Conservation (phyloP, 2,113 vertebrate genomes). For the Fregetta grallaria region DNA sequence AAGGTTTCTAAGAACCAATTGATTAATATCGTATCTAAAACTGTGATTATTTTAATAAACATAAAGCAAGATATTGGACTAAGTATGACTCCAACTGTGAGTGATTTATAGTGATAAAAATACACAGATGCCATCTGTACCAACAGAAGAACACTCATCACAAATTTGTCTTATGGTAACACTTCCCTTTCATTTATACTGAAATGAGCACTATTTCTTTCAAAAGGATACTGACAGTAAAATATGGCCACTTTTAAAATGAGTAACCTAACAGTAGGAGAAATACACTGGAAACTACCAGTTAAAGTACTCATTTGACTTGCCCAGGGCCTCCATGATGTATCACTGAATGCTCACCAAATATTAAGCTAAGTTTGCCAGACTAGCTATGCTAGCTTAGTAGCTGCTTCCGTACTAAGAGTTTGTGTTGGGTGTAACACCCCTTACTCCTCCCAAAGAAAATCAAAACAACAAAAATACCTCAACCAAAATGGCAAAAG, state of each 20-base stretch:
- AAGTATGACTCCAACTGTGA: conserved; percentile 57
- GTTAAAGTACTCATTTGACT: neutral
- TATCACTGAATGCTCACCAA: neutral
- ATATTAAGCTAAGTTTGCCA: neutral
- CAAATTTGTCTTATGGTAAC: conserved; percentile 36
- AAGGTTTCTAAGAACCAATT: conserved; percentile 41
- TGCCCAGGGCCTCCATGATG: neutral
- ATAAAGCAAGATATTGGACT: conserved; percentile 51
- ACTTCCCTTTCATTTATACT: conserved; percentile 35
- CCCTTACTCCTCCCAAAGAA: neutral
- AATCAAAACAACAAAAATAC: neutral
- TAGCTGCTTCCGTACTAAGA: neutral
- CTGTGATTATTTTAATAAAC: conserved; percentile 61
- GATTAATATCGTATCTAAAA: conserved; percentile 7
- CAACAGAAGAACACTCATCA: conserved; percentile 56
- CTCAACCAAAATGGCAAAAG: neutral
- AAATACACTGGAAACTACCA: neutral
- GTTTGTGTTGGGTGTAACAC: neutral
- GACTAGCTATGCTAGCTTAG: neutral
- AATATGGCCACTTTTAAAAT: conserved; percentile 25
- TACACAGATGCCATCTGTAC: conserved; percentile 68
- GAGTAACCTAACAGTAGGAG: neutral
- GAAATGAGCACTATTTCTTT: neutral
- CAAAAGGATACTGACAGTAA: neutral
- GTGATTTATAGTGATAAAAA: conserved; percentile 63